phyloP scores from a whole-genome alignment of 2,797 vertebrate genomes.

The Gallinago stenura region DNA sequence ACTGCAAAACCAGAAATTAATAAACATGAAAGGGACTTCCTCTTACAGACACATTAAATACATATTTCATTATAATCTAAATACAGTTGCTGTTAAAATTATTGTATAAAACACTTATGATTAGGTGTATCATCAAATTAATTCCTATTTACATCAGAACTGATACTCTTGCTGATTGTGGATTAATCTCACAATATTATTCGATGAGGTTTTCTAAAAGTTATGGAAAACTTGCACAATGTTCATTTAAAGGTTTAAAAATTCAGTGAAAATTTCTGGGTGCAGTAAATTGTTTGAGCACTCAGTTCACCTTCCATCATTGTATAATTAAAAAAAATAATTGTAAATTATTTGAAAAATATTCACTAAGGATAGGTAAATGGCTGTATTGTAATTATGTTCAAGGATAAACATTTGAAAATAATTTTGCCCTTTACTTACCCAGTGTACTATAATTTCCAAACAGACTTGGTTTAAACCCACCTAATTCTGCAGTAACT shows the following conservation, averaged over 20 bases:
- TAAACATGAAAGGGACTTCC: neutral
- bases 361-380: neutral
- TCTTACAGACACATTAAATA: neutral
- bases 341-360: neutral
- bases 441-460: neutral
- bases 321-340: neutral
- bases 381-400: accelerated
- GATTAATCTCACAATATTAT: neutral
- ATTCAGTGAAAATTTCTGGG: neutral
- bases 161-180: neutral
- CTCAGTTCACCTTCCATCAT: neutral
- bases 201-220: neutral
- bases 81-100: neutral
- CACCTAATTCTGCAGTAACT: neutral
- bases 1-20: neutral
- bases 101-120: neutral
- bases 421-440: neutral
- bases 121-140: neutral
- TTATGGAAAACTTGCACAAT: neutral
- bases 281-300: neutral
- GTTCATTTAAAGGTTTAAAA: neutral
- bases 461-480: neutral
- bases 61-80: neutral
- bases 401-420: neutral
- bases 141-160: neutral